Percentiles rank a stretch among this genome's conserved stretches.
phyloP scores from a whole-genome alignment of 1,140 invertebrate species.

The Phthorimaea operculella region DNA sequence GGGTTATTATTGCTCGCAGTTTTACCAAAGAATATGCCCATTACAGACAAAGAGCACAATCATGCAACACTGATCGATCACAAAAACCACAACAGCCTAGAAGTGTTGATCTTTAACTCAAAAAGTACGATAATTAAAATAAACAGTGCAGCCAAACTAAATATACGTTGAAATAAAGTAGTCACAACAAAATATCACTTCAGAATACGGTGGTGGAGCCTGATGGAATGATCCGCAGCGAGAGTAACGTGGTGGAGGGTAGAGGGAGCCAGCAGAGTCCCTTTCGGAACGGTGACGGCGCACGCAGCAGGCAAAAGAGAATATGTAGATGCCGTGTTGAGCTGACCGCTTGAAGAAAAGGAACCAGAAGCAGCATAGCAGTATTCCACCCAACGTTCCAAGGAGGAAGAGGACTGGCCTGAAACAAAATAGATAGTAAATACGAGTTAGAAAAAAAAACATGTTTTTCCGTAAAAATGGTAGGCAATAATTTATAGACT shows the following conservation, averaged over 20 bases:
- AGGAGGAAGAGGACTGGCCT: conserved; percentile 55
- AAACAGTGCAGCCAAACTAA: conserved; percentile 16
- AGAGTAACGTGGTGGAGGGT: conserved; percentile 81
- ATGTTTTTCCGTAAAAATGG: too few relatives aligned
- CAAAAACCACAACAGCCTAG: conserved; percentile 10
- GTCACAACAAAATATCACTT: conserved; percentile 68
- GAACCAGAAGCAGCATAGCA: conserved; percentile 75
- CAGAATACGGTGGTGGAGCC: conserved; percentile 82
- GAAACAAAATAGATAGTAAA: not conserved
- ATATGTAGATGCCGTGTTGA: conserved; percentile 65
- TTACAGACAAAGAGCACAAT: not conserved
- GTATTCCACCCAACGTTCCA: conserved; percentile 65
- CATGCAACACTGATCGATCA: conserved; percentile 14
- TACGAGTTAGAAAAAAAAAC: too few relatives aligned
- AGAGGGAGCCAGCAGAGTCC: conserved; percentile 79
- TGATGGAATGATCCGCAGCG: conserved; percentile 83
- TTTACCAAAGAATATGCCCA: too few relatives aligned
- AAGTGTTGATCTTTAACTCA: conserved; percentile 5
- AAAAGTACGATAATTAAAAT: conserved; percentile 15
- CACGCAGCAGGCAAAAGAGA: conserved; percentile 45
- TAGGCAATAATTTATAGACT: not conserved
- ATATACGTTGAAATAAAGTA: conserved; percentile 19
- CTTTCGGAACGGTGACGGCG: conserved; percentile 71
- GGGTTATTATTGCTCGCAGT: too few relatives aligned
- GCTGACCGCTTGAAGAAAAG: conserved; percentile 71